Percentiles rank a stretch among this genome's conserved stretches.
These are phyloP conservation scores for Contarinia nasturtii DNA, from an alignment of 1,140 invertebrate genomes.

Conservation along the genomic window DNA sequence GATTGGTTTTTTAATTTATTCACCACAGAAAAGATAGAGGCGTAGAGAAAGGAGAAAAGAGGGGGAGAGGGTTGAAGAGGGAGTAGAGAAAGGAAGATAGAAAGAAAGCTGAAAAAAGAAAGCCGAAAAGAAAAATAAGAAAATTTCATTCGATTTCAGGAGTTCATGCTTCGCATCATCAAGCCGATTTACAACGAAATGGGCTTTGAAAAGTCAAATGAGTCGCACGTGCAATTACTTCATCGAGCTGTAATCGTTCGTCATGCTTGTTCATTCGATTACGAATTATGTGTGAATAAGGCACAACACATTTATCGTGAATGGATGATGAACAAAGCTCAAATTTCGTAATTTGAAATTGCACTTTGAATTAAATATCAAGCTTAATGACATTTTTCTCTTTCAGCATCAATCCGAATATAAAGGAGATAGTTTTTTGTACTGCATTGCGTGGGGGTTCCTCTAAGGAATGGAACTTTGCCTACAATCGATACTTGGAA, in stretches of 20 bases:
- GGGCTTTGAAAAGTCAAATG: constrained; percentile 20
- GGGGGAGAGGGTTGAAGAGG: too few relatives aligned
- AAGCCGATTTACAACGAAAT: constrained; percentile 16
- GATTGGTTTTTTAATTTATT: too few relatives aligned
- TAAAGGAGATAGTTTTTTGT: constrained; percentile 32
- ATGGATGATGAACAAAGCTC: constrained; percentile 23
- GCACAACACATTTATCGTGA: constrained; percentile 24
- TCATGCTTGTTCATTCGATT: constrained; percentile 28
- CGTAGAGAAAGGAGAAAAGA: too few relatives aligned
- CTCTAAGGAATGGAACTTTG: constrained; percentile 30
- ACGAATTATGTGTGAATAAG: constrained; percentile 24
- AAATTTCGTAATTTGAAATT: constrained; percentile 14
- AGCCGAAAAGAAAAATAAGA: too few relatives aligned
- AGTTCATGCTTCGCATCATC: constrained; percentile 22
- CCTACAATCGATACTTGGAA: constrained; percentile 29
- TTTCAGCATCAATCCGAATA: constrained; percentile 26
- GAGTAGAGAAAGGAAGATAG: too few relatives aligned
- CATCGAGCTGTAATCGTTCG: constrained; percentile 27
- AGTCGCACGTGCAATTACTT: constrained; percentile 24
- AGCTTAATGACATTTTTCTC: neutral
- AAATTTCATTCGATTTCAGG: constrained; percentile 7
- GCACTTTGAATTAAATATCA: neutral
- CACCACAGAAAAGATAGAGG: too few relatives aligned
- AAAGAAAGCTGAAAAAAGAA: too few relatives aligned
- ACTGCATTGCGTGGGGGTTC: constrained; percentile 29